Percentiles rank a stretch among this genome's conserved stretches.
Evolutionary conservation across 2,888 invertebrate genomes (phyloP).

Genomic region (Oxytorus armatus): DNA sequence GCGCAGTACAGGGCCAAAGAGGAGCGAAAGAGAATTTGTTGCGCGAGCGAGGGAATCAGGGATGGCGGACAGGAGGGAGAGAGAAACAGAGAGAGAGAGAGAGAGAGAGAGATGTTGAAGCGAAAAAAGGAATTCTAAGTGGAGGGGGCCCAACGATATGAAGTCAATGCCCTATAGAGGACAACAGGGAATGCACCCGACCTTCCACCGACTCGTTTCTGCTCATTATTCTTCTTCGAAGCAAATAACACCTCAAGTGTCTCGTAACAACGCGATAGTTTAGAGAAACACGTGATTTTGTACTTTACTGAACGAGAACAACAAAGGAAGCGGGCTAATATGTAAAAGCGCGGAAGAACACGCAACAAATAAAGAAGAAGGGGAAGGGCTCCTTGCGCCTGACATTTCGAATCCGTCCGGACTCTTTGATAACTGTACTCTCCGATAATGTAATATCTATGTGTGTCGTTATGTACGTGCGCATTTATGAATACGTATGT

Average conservation of each 20-base stretch:
- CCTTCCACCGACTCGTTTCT: constrained; percentile 50
- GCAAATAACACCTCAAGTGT: constrained; percentile 21
- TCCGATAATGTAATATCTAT: no score
- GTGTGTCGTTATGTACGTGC: no score
- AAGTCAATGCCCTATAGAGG: constrained; percentile 77
- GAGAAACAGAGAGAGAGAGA: constrained; percentile 32
- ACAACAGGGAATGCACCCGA: constrained; percentile 72
- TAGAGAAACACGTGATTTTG: no score
- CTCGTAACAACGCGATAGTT: no score
- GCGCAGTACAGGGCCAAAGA: constrained; percentile 40
- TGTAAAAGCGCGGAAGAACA: no score
- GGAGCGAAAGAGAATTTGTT: not conserved
- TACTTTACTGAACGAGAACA: no score
- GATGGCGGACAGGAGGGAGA: not conserved
- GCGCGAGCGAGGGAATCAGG: not conserved
- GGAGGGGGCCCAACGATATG: constrained; percentile 68
- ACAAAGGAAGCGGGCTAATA: no score
- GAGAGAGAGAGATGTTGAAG: constrained; percentile 56
- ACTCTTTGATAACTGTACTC: constrained; percentile 23
- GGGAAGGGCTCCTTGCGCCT: no score
- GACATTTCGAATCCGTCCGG: no score
- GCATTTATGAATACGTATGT: not conserved
- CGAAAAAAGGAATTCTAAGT: no score
- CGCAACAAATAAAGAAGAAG: no score
- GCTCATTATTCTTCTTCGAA: not conserved